A percentile compares a stretch with the other conserved stretches of the same genome.
These are phyloP conservation scores for Pyrgilauda ruficollis DNA, from an alignment of 2,113 vertebrate species.

Conservation along the genomic window DNA sequence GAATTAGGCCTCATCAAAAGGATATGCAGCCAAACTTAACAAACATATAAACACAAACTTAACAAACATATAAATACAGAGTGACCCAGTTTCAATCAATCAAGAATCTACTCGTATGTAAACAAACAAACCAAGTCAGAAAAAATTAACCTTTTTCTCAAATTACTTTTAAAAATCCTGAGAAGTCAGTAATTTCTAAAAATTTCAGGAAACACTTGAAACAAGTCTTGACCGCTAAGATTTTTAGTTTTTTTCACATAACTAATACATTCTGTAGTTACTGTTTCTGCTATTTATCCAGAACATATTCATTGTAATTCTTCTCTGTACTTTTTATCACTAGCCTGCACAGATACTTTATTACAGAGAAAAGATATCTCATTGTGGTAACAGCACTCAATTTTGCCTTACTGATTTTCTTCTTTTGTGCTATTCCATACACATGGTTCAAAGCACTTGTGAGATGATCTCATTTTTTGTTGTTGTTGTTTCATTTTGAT, in stretches of 20 bases:
- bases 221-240: not conserved
- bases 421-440: not conserved
- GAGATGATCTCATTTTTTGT: not conserved
- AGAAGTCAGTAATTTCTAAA: not conserved
- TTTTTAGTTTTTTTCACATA: not conserved
- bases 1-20: not conserved
- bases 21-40: not conserved
- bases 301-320: not conserved
- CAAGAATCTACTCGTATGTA: not conserved
- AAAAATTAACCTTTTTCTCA: not conserved
- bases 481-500: slow-evolving; percentile 28
- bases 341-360: not conserved
- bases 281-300: not conserved
- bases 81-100: not conserved
- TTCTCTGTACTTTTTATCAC: not conserved
- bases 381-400: not conserved
- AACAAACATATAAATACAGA: not conserved
- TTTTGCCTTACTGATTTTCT: not conserved
- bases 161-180: not conserved
- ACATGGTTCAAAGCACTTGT: not conserved
- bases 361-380: not conserved
- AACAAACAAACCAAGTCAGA: not conserved
- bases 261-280: not conserved
- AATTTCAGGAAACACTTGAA: not conserved
- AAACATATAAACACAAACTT: not conserved